Evolutionary conservation across 1,140 invertebrate genomes (phyloP).

Genomic region (Plutomurus gul): DNA sequence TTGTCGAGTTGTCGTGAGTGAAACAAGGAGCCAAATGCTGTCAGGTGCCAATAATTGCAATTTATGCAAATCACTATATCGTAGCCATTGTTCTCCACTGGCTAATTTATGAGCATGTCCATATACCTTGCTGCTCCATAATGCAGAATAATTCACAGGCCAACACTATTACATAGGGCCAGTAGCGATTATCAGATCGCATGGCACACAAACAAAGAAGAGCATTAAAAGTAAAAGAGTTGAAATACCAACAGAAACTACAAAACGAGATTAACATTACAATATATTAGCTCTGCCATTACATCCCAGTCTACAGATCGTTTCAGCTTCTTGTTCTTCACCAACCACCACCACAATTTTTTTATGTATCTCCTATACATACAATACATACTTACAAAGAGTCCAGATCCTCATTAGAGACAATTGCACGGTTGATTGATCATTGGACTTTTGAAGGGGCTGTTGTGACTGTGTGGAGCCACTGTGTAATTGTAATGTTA

Average conservation of each 20-base stretch:
- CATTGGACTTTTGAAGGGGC: no score
- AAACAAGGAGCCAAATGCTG: conserved; percentile 20
- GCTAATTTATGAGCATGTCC: conserved; percentile 1
- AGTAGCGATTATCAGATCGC: no score
- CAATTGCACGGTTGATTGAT: no score
- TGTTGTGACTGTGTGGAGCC: no score
- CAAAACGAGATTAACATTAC: conserved; percentile 27
- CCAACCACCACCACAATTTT: neutral
- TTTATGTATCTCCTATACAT: no score
- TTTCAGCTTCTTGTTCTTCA: conserved; percentile 12
- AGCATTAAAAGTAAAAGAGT: no score
- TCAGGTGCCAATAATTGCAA: conserved; percentile 34
- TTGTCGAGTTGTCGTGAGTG: neutral
- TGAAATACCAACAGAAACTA: no score
- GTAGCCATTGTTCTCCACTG: neutral
- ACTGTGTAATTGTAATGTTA: neutral
- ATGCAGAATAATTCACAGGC: conserved; percentile 13
- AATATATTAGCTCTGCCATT: conserved; percentile 24
- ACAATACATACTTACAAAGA: no score
- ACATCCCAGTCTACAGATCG: neutral
- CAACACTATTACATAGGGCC: no score
- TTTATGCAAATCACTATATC: conserved; percentile 18
- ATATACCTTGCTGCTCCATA: neutral
- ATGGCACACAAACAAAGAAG: no score
- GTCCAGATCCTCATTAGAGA: no score